phyloP scores from a whole-genome alignment of 2,113 vertebrate genomes.

The Cryptomyrus ogoouensis region DNA sequence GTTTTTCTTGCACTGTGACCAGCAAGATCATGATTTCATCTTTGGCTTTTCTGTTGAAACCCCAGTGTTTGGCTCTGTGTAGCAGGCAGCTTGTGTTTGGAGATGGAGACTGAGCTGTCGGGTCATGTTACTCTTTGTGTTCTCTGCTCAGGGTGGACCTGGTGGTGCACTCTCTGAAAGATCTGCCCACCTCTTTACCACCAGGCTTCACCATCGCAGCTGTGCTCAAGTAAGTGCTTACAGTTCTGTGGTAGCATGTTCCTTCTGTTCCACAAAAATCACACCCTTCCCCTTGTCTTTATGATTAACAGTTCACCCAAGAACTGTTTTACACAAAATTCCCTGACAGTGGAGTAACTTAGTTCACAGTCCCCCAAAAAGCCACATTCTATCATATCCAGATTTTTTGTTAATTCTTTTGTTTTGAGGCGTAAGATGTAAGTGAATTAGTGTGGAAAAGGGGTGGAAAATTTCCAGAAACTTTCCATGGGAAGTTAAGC shows the following conservation, averaged over 20 bases:
- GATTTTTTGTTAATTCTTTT: neutral
- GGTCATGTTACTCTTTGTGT: neutral
- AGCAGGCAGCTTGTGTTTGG: neutral
- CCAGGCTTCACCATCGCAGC: slow-evolving; percentile 88
- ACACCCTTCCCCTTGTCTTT: neutral
- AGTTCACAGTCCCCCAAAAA: neutral
- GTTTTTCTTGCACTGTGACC: neutral
- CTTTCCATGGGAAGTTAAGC: neutral
- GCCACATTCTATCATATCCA: neutral
- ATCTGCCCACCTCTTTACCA: slow-evolving; percentile 87
- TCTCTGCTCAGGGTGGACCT: slow-evolving; percentile 78
- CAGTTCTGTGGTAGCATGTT: neutral
- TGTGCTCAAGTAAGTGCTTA: slow-evolving; percentile 77
- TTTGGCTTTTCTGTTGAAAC: neutral
- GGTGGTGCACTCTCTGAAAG: slow-evolving; percentile 94
- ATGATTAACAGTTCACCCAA: neutral
- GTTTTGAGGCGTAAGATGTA: neutral
- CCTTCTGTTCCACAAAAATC: neutral
- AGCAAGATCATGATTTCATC: neutral
- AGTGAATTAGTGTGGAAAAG: neutral
- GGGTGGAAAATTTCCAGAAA: neutral
- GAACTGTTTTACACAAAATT: neutral
- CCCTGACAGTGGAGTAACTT: neutral
- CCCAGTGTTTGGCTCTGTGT: neutral
- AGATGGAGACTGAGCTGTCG: neutral